These are phyloP conservation scores for Pycnonotus jocosus DNA, from an alignment of 2,113 vertebrate species.

Conservation along the genomic window DNA sequence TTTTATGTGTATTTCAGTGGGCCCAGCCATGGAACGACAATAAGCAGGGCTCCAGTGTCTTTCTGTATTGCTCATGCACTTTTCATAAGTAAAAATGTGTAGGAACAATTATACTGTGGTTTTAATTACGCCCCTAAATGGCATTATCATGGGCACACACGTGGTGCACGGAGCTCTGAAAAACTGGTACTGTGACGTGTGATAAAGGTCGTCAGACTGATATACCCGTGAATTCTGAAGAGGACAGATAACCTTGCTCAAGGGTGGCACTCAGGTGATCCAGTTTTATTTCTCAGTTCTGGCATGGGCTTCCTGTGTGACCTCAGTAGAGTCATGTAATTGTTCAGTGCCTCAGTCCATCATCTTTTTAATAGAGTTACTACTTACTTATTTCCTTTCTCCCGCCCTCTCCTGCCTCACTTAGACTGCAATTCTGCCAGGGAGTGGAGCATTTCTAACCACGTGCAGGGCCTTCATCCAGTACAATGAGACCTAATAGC, in stretches of 20 bases:
- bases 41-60: background rate
- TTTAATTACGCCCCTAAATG: background rate
- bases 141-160: background rate
- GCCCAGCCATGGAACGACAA: fast-evolving
- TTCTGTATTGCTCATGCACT: background rate
- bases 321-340: conserved; percentile 49
- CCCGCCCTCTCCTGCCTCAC: conserved; percentile 19
- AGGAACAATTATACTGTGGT: background rate
- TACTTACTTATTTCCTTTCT: conserved; percentile 56
- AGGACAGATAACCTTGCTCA: background rate
- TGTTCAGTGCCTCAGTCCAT: conserved; percentile 31
- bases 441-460: conserved; percentile 20
- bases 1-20: background rate
- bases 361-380: conserved; percentile 47
- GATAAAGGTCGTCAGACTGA: background rate
- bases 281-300: conserved; percentile 3
- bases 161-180: background rate
- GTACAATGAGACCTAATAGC: conserved; percentile 14
- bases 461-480: conserved; percentile 28
- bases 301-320: conserved; percentile 51
- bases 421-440: conserved; percentile 32
- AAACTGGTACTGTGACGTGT: background rate
- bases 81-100: background rate
- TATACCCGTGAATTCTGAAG: background rate
- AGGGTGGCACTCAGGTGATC: background rate